A percentile compares a stretch with the other conserved stretches of the same genome.
Evolutionary conservation across 2,113 vertebrate species (phyloP).

Genomic region (Sisor rabdophorus): DNA sequence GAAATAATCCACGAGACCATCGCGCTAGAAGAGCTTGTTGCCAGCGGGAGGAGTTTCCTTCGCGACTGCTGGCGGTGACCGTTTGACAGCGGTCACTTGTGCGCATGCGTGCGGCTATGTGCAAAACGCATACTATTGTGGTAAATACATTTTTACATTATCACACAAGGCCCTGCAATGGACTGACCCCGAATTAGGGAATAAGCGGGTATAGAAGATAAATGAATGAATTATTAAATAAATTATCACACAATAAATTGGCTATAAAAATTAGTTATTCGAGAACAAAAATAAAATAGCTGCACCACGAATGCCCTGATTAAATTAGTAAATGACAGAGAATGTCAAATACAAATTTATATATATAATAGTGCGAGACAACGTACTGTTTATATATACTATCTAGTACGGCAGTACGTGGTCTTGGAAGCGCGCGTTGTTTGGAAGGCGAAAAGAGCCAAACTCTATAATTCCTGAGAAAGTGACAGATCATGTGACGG

Average conservation of each 20-base stretch:
- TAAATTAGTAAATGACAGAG: neutral
- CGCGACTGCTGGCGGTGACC: conserved; percentile 52
- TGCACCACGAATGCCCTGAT: neutral
- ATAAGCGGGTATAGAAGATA: too few species aligned
- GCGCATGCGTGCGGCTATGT: conserved; percentile 53
- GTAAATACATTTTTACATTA: neutral
- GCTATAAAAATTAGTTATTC: too few species aligned
- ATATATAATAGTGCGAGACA: neutral
- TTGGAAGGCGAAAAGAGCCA: neutral
- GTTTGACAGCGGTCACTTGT: conserved; percentile 68
- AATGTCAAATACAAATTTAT: neutral
- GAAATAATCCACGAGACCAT: conserved; percentile 99
- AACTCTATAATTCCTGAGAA: neutral
- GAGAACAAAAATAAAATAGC: neutral
- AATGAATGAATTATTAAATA: too few species aligned
- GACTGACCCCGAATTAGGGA: too few species aligned
- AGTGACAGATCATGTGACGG: neutral
- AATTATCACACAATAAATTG: neutral
- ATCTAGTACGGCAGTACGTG: neutral
- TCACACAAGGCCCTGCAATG: too few species aligned
- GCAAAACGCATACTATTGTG: neutral
- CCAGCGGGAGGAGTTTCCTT: conserved; percentile 71
- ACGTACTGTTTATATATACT: neutral
- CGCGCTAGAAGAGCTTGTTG: conserved; percentile 72
- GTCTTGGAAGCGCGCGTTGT: neutral